Base-by-base conservation (phyloP, 2,113 vertebrate species). In the Tylochromis polylepis region DNA sequence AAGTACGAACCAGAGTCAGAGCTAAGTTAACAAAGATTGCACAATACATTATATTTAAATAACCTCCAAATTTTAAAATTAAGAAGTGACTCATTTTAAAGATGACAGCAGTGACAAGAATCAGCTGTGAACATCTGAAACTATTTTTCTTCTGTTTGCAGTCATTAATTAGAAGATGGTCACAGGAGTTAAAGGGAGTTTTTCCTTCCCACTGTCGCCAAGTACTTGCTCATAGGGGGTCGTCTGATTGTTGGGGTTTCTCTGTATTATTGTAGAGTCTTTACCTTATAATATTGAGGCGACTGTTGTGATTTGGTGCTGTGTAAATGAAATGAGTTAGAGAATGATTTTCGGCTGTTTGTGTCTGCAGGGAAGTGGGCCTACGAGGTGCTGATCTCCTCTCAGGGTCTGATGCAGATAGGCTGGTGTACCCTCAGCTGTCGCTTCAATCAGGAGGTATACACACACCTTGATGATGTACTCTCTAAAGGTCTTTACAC, bases 351-450 rank as follows among this genome's bases (percentile, higher is more conserved):
- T 20, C 11, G 34, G 34, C 60, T 31, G 46, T 79, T 10, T 88
- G 4, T 84, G 8, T 88, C 57, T 91, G 75, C 85, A 99, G 99
- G 99, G 86, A 99, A 98, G 77, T 99, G 99, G 99, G 96, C 98
- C 86, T 99, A 99, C 2, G 99, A 99, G 94, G 99, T 99, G 78
- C 96, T 99, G 92, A 99, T 99, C 95, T 99, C 99, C 82, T 99
- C 98, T 41, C 98, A 99, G 95, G 99, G 99, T 3, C 97, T 99
- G 88, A 99, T 99, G 99, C 99, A 99, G 95, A 99, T 99, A 1
- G 99, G 99, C 24, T 99, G 98, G 98, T 99, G 98, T 85, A 99
- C 98, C 6, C 95, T 99, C 11, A 97, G 95, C 96, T 99, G 99
- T 95, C 97, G 97, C 90, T 99, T 99, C 92, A 99, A 99, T 92